Conservation (phyloP, 2,113 vertebrate species). For the Semicossyphus pulcher region DNA sequence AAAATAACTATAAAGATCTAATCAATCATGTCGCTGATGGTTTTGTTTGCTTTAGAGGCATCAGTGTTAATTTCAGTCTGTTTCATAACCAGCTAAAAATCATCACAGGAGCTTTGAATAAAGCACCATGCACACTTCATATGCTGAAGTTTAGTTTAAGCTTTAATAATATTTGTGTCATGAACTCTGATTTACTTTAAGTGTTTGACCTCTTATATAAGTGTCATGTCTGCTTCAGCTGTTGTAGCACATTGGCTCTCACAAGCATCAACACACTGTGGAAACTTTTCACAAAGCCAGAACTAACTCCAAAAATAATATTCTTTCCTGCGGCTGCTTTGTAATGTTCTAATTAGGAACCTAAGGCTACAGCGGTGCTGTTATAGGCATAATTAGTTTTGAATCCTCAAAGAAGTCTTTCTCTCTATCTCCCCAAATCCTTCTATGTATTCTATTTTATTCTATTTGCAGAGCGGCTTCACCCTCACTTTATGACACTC, state of each 20-base stretch:
- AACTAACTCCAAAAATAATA: conserved; percentile 2
- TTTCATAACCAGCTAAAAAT: too few species aligned
- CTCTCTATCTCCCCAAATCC: conserved; percentile 16
- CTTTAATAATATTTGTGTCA: background rate
- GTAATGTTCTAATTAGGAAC: conserved; percentile 32
- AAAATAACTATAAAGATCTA: too few species aligned
- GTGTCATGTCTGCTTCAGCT: background rate
- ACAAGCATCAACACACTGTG: background rate
- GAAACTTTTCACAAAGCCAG: background rate
- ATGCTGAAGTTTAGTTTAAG: background rate
- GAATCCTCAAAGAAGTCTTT: conserved; percentile 41
- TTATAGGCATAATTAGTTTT: conserved; percentile 36
- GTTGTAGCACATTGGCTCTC: conserved; percentile 8
- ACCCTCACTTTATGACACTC: background rate
- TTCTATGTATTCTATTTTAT: conserved; percentile 15
- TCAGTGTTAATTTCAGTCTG: too few species aligned
- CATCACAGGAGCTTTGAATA: too few species aligned
- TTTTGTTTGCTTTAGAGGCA: too few species aligned
- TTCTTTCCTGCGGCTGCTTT: conserved; percentile 15
- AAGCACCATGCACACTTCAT: too few species aligned
- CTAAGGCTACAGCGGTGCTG: conserved; percentile 26
- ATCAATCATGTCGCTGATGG: too few species aligned
- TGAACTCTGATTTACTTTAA: background rate
- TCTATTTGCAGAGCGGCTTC: background rate
- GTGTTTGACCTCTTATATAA: conserved; percentile 7